Evolutionary conservation across 2,113 vertebrate genomes (phyloP), one percentile per base, ranked within the genome.

Genomic region (Tenebrosternarchus preto): DNA sequence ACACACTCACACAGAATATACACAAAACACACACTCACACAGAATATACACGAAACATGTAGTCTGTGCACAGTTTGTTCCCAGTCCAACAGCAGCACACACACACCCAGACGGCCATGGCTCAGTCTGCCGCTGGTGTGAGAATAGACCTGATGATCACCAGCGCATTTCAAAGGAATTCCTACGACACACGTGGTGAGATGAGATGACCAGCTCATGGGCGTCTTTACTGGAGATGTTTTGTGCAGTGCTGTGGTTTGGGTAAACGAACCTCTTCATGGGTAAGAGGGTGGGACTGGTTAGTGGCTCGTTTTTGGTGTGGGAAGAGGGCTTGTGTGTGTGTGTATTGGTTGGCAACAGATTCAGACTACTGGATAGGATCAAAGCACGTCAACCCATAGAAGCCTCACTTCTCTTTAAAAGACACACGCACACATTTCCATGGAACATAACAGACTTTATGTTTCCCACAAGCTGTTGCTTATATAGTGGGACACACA

Each of bases 301-400:
- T 80, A 66, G 82, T 60, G 73, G 64, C 81, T 55, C 1, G 43
- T 76, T 71, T 80, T 75, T 76, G 70, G 69, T 79, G 73, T 85
- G 84, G 73, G 80, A 85, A 85, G 80, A 76, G 16, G n/a, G 33
- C 50, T 80, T 19, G 63, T 73, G 68, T 82, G 59, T 60, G 68
- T 70, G 61, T 29, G 61, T 22, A 61, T 72, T 77, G 56, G 72
- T 68, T 66, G 77, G 80, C 77, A 78, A 43, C 53, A 29, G 83
- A 82, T 80, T 80, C 83, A 82, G 77, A 80, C 77, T 81, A 61
- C 73, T 82, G 81, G 75, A 83, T 64, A 82, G 74, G 84, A 85
- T 85, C 84, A 85, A 82, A 82, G 80, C 29, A 12, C 25, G 57
- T 80, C 57, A 59, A 46, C 73, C 67, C 53, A 72, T 60, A 76